Conservation (phyloP, 2,797 vertebrate species). For the Amniataba percoides region DNA sequence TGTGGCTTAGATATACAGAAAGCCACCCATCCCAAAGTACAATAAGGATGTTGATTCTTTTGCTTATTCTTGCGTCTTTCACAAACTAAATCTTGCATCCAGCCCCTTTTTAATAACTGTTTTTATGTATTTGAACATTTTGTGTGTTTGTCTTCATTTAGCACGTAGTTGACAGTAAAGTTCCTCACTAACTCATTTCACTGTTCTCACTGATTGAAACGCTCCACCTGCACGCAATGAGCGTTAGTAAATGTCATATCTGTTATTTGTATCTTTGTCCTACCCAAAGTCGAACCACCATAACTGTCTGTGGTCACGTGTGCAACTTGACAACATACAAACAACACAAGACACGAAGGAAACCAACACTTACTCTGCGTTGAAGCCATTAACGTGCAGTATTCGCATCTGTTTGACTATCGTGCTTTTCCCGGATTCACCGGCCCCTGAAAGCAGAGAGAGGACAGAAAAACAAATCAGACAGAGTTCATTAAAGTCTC, state of each 20-base stretch:
- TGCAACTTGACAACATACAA: not conserved
- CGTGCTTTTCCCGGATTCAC: slow-evolving; percentile 99
- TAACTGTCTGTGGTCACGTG: not conserved
- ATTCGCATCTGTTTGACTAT: slow-evolving; percentile 99
- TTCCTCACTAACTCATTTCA: not conserved
- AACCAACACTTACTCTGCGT: slow-evolving; percentile 95
- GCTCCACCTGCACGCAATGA: not conserved
- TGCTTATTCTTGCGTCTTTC: not conserved
- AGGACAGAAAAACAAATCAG: slow-evolving; percentile 51
- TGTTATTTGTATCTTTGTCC: not conserved
- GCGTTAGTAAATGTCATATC: not conserved
- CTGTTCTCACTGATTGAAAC: not conserved
- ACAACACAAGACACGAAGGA: slow-evolving; percentile 7
- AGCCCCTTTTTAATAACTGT: not conserved
- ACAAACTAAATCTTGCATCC: not conserved
- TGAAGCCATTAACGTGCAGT: slow-evolving; percentile 99
- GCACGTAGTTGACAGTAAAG: not conserved
- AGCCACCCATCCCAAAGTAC: not conserved
- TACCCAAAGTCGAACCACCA: not conserved
- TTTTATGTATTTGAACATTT: too few relatives aligned
- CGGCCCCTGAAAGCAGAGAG: slow-evolving; percentile 90
- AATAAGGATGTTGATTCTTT: not conserved
- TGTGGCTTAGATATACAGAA: not conserved
- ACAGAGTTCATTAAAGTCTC: not conserved
- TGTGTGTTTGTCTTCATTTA: not conserved